phyloP scores from a whole-genome alignment of 2,797 vertebrate species.

The Phylloscopus collybita region DNA sequence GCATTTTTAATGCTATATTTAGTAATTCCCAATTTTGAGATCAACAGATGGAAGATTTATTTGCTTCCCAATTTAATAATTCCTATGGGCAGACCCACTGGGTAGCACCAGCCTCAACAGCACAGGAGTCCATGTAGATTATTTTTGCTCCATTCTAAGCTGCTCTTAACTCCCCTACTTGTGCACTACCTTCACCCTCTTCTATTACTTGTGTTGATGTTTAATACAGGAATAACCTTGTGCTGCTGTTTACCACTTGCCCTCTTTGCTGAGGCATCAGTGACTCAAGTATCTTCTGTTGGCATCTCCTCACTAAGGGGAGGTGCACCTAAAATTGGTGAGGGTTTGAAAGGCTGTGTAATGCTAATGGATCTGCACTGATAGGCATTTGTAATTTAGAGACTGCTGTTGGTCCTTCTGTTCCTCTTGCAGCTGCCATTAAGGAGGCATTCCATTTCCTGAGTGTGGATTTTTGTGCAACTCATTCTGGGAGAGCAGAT shows the following conservation, averaged over 20 bases:
- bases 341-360: not conserved
- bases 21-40: not conserved
- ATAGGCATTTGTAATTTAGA: not conserved
- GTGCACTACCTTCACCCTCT: not conserved
- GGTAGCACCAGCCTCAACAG: not conserved
- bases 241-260: not conserved
- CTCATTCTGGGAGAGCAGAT: not conserved
- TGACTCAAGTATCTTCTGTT: not conserved
- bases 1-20: not conserved
- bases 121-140: not conserved
- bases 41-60: not conserved
- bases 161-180: not conserved
- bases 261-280: not conserved
- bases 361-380: not conserved
- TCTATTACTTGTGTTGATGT: not conserved
- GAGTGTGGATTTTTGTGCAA: not conserved
- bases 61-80: not conserved
- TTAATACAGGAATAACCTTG: not conserved
- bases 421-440: not conserved
- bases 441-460: not conserved
- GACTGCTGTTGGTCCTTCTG: not conserved
- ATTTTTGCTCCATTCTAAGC: not conserved
- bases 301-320: not conserved
- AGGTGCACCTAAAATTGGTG: not conserved
- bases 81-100: not conserved